Conservation (phyloP, 2,888 invertebrate genomes). For the Stenodema calcarata region DNA sequence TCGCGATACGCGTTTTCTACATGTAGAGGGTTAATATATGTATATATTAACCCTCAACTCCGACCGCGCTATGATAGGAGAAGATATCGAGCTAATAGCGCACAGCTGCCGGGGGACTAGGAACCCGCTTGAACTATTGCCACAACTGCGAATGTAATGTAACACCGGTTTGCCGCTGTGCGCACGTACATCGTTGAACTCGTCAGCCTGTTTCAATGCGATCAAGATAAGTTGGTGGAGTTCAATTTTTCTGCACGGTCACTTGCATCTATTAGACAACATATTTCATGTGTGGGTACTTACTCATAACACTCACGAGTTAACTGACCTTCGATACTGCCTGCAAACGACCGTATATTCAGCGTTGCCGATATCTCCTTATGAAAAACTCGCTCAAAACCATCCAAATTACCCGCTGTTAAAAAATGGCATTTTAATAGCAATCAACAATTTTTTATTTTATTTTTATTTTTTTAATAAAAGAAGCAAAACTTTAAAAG, state of each 20-base stretch:
- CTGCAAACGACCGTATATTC: too few relatives aligned
- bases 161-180: not conserved
- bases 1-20: slow-evolving; percentile 19
- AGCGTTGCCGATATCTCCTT: too few relatives aligned
- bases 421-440: too few relatives aligned
- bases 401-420: too few relatives aligned
- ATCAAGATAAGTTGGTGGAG: not conserved
- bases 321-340: too few relatives aligned
- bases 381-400: too few relatives aligned
- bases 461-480: too few relatives aligned
- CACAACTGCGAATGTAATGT: not conserved
- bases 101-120: slow-evolving; percentile 6
- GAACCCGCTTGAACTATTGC: not conserved
- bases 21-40: too few relatives aligned
- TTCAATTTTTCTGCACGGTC: not conserved
- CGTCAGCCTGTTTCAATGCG: not conserved
- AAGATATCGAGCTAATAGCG: slow-evolving; percentile 25
- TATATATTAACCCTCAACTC: slow-evolving; percentile 14
- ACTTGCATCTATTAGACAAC: not conserved
- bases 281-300: not conserved
- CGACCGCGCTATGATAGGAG: slow-evolving; percentile 17
- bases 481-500: too few relatives aligned
- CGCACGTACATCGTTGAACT: not conserved
- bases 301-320: not conserved
- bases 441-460: too few relatives aligned